These are phyloP conservation scores for Cephalopholis sonnerati DNA, from an alignment of 2,113 vertebrate species.

Conservation along the genomic window DNA sequence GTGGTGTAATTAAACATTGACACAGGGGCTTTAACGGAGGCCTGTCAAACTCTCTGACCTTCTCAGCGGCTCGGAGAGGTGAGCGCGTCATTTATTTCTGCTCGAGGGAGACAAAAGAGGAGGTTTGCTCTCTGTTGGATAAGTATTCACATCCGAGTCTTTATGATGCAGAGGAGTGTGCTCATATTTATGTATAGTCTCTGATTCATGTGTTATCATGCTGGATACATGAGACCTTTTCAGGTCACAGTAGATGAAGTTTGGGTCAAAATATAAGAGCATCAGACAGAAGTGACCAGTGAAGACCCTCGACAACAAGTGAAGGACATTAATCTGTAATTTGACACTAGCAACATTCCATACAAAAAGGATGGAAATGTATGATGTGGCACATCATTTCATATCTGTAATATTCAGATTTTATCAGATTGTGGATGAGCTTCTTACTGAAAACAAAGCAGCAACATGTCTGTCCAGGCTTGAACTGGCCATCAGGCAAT, in stretches of 20 bases:
- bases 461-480: too few relatives aligned
- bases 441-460: too few relatives aligned
- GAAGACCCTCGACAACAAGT: not conserved
- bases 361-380: not conserved
- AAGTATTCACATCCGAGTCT: not conserved
- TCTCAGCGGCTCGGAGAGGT: conserved; percentile 35
- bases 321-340: not conserved
- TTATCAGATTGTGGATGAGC: too few relatives aligned
- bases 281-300: not conserved
- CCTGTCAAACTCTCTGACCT: conserved; percentile 73
- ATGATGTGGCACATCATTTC: not conserved
- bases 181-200: not conserved
- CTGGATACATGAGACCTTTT: too few relatives aligned
- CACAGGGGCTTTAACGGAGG: conserved; percentile 64
- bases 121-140: not conserved
- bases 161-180: not conserved
- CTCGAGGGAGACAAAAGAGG: conserved; percentile 22
- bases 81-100: conserved; percentile 23
- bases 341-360: too few relatives aligned
- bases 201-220: not conserved
- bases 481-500: too few relatives aligned
- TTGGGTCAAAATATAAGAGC: too few relatives aligned
- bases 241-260: not conserved
- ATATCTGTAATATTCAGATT: too few relatives aligned
- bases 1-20: conserved; percentile 75